phyloP scores from a whole-genome alignment of 2,113 vertebrate genomes.

The Albula glossodonta region DNA sequence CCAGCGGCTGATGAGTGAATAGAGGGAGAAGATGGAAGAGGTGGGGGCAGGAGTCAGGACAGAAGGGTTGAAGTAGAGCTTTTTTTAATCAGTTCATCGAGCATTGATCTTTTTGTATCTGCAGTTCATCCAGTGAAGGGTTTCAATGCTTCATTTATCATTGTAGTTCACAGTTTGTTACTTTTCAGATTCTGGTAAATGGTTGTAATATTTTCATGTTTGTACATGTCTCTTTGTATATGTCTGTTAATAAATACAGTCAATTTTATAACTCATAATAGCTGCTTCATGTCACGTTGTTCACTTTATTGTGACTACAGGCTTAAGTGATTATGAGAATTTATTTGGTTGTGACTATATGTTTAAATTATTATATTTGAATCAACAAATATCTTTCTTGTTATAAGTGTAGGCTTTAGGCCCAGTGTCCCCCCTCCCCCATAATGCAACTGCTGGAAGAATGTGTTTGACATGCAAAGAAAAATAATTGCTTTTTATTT shows the following conservation, averaged over 20 bases:
- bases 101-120: neutral
- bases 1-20: conserved; percentile 7
- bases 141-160: neutral
- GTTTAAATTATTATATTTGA: neutral
- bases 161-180: neutral
- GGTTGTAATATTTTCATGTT: neutral
- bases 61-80: neutral
- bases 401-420: neutral
- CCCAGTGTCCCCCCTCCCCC: neutral
- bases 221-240: neutral
- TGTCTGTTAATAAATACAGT: neutral
- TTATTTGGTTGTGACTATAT: neutral
- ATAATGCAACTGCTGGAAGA: neutral
- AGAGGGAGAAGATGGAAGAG: neutral
- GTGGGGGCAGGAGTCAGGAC: neutral
- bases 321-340: neutral
- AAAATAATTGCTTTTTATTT: neutral
- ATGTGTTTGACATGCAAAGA: neutral
- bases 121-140: neutral
- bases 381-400: neutral
- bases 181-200: neutral
- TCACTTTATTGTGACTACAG: neutral
- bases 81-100: neutral
- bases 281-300: neutral
- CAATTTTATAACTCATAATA: neutral